Conservation (phyloP, 1,140 invertebrate species). For the Ruditapes philippinarum region DNA sequence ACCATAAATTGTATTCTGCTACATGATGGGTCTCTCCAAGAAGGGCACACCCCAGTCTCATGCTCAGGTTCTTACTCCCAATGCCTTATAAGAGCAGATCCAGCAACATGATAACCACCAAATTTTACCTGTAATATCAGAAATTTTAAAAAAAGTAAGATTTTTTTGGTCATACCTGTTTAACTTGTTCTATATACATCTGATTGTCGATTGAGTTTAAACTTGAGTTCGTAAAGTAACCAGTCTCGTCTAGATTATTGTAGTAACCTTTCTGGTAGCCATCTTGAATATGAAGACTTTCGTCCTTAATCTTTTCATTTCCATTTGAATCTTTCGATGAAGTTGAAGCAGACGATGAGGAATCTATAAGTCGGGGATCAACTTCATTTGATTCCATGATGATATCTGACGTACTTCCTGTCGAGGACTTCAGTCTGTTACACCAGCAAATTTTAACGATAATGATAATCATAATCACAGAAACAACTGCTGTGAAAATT, state of each 20-base stretch:
- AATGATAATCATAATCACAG: constrained; percentile 43
- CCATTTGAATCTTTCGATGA: constrained; percentile 41
- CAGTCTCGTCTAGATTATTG: constrained; percentile 25
- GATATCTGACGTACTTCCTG: background rate
- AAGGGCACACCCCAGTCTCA: too few species aligned
- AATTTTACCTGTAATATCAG: too few species aligned
- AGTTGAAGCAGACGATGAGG: background rate
- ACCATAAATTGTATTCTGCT: too few species aligned
- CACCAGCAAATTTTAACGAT: constrained; percentile 60
- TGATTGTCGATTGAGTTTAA: background rate
- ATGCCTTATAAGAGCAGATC: too few species aligned
- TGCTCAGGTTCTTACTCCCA: too few species aligned
- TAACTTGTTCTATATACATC: constrained; percentile 41
- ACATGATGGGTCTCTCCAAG: too few species aligned
- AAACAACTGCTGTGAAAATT: constrained; percentile 37
- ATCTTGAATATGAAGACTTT: constrained; percentile 43
- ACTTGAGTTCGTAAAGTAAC: constrained; percentile 16
- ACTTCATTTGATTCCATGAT: constrained; percentile 27
- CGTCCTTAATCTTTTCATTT: constrained; percentile 38
- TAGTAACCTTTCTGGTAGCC: constrained; percentile 45
- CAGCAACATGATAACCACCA: too few species aligned
- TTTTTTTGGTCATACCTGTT: constrained; percentile 36
- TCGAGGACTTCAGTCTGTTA: constrained; percentile 20
- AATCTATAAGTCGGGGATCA: constrained; percentile 38
- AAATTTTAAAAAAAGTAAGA: too few species aligned